phyloP scores from a whole-genome alignment of 1,140 invertebrate species.

The Melitaea cinxia region DNA sequence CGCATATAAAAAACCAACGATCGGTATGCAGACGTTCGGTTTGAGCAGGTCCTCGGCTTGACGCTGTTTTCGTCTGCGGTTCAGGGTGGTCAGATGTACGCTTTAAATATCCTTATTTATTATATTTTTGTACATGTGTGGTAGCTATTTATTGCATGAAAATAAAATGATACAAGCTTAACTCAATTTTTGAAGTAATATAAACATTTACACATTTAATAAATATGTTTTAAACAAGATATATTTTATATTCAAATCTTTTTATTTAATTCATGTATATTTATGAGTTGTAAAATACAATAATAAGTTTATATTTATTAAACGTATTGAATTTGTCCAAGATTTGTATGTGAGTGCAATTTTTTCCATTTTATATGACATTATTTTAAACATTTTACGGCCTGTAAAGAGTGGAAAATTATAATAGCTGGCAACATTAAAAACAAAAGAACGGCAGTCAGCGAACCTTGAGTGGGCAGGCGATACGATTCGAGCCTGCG shows the following conservation, averaged over 20 bases:
- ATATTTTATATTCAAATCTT: no score
- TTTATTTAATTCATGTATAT: no score
- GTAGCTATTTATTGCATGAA: no score
- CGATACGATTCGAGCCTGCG: constrained; percentile 82
- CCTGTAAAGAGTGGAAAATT: constrained; percentile 33
- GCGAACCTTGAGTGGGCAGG: constrained; percentile 83
- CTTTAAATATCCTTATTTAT: not conserved
- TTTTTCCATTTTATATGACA: no score
- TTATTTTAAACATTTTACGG: not conserved
- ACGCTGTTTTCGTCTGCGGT: constrained; percentile 80
- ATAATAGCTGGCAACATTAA: constrained; percentile 71
- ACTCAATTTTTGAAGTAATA: no score
- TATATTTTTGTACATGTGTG: not conserved
- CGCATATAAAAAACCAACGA: constrained; percentile 79
- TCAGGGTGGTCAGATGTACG: constrained; percentile 53
- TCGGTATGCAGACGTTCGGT: constrained; percentile 81
- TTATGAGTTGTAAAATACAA: no score
- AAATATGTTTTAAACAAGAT: no score
- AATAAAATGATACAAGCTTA: no score
- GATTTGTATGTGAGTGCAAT: no score
- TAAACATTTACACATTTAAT: no score
- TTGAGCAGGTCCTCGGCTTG: constrained; percentile 79
- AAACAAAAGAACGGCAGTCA: constrained; percentile 83
- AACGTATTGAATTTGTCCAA: no score
- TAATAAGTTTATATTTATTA: no score